Percentiles rank a stretch among this genome's conserved stretches.
These are phyloP conservation scores for Toxotes lorentzi DNA, from an alignment of 2,797 vertebrate genomes.

Conservation along the genomic window DNA sequence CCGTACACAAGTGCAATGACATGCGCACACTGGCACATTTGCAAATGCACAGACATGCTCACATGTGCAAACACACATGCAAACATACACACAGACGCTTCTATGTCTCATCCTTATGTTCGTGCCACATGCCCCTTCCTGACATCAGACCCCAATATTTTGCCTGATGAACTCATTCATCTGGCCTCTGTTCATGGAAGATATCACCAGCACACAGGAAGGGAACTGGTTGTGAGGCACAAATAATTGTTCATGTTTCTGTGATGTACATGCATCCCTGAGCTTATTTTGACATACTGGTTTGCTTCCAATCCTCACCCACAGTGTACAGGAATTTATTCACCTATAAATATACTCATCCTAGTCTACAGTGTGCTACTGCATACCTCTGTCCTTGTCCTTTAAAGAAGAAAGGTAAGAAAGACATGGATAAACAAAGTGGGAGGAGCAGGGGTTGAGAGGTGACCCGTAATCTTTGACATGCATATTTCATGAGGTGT, in stretches of 20 bases:
- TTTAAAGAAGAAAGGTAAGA: constrained; percentile 24
- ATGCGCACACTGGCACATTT: constrained; percentile 28
- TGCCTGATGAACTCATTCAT: constrained; percentile 40
- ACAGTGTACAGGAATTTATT: constrained; percentile 13
- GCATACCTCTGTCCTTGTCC: constrained; percentile 21
- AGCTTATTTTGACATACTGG: constrained; percentile 26
- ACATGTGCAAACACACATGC: background rate
- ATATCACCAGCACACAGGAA: constrained; percentile 24
- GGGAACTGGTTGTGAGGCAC: constrained; percentile 1
- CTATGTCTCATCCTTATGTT: constrained; percentile 47
- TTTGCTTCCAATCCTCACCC: constrained; percentile 23
- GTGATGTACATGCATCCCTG: background rate
- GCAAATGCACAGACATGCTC: constrained; percentile 10
- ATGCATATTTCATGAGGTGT: constrained; percentile 73
- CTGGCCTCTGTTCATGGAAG: constrained; percentile 16
- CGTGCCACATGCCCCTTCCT: constrained; percentile 37
- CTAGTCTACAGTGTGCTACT: constrained; percentile 23
- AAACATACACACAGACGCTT: constrained; percentile 8
- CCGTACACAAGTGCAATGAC: constrained; percentile 41
- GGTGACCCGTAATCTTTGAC: constrained; percentile 59
- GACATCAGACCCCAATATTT: constrained; percentile 37
- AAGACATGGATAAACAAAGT: constrained; percentile 32
- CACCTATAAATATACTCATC: constrained; percentile 8
- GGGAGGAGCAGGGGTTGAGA: constrained; percentile 3
- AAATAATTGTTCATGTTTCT: constrained; percentile 1